Base-by-base conservation (phyloP, 2,797 vertebrate genomes). In the Stomatorhinus walkeri region DNA sequence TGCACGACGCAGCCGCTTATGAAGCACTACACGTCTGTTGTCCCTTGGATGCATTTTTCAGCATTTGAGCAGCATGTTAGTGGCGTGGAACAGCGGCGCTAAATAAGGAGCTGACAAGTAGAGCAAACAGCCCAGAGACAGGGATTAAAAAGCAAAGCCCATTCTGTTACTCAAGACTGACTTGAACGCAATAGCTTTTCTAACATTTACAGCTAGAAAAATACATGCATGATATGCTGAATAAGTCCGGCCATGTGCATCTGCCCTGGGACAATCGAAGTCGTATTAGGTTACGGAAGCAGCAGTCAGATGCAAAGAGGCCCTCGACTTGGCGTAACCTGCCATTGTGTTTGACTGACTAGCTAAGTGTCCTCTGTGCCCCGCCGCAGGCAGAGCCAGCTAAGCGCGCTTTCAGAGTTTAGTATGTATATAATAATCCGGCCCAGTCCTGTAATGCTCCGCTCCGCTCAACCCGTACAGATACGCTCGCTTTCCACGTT, bases 401-500 rank as follows among this genome's bases (percentile, higher is more conserved):
- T 95, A 95, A 94, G 95, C 95, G 92, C 95, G 96, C 96, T 97
- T 97, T 97, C 96, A 95, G 96, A 95, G 96, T 96, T 96, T 96
- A 97, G 97, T 96, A 97, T 98, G 97, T 97, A 96, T 97, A 95
- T 94, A 92, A 96, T 94, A 93, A 93, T 89, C 93, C 90, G 92
- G 94, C 49, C 91, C 89, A 95, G 95, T 96, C 97, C 97, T 97
- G 43, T 98, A 93, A 95, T 94, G 94, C 97, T 97, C 96, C 95
- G 95, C 95, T 97, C 97, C 96, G 95, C 96, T 93, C 96, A 97
- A 97, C 98, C 98, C 97, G 97, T 96, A 97, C 96, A 96, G 97
- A 97, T 97, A 97, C 96, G 97, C 97, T 97, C 96, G 96, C 95
- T 96, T 98, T 97, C 96, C 98, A 97, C 97, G 97, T 98, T 99